Evolutionary conservation across 2,113 vertebrate genomes (phyloP), one percentile per base, ranked within the genome.

Genomic region (Agelaius phoeniceus): DNA sequence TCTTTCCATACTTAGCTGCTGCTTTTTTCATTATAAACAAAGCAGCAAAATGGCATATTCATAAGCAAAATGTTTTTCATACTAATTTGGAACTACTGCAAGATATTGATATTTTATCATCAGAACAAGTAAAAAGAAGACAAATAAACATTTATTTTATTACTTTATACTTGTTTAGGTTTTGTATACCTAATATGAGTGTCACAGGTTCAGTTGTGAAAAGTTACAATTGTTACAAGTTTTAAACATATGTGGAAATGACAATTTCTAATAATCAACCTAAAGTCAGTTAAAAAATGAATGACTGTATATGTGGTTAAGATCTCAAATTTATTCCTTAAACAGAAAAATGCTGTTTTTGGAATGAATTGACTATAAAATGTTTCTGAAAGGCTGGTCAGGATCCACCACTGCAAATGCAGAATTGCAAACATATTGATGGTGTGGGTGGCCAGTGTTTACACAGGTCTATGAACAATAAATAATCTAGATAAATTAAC

Each of bases 401-500:
- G 77, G 84, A 72, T 55, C 54, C 76, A 23, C 30, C 61, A 62
- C 11, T 87, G 68, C 52, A 75, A 31, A 48, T 57, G 52, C 23
- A 55, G 67, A 91, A 76, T 13, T 48, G 78, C 41, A 90, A 80
- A 81, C 54, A 46, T 21, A 66, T 26, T 28, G 19, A n/a, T 27
- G 17, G 26, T 4, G 1, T 20, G 24, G 30, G 33, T 54, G 43
- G 48, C 35, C 43, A 62, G 35, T 65, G 33, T 87, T 84, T 94
- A 74, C 35, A 72, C 19, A 89, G 15, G 20, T 87, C 57, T 78
- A 48, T 63, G 89, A 86, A 93, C 81, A 92, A 79, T 58, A 86
- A 94, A 89, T 75, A 81, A 84, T 67, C 48, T 52, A 71, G 57
- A 78, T 87, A 92, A 94, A 92, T 82, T 58, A 54, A 63, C 11